phyloP scores from a whole-genome alignment of 2,888 invertebrate species.

The Ditula angustiorana region DNA sequence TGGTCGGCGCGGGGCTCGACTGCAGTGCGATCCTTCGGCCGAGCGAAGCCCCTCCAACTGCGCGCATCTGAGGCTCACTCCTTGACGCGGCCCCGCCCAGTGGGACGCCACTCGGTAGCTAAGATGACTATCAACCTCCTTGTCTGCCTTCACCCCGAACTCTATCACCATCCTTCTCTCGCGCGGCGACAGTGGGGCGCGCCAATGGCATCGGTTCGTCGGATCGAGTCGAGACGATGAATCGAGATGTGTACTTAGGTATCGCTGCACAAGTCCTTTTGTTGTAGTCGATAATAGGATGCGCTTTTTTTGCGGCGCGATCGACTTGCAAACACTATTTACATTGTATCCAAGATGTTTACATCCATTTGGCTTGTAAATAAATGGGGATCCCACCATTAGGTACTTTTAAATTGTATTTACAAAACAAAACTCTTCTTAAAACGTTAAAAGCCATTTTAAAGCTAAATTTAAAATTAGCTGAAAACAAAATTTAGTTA shows the following conservation, averaged over 20 bases:
- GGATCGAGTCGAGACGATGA: constrained; percentile 85
- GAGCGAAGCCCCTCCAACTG: constrained; percentile 86
- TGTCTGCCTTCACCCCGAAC: constrained; percentile 60
- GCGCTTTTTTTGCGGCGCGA: constrained; percentile 82
- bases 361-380: constrained; percentile 50
- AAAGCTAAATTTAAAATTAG: no score
- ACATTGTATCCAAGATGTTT: constrained; percentile 64
- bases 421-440: no score
- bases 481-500: no score
- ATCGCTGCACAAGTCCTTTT: constrained; percentile 85
- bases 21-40: constrained; percentile 86
- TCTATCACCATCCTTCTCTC: constrained; percentile 68
- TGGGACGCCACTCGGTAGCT: constrained; percentile 84
- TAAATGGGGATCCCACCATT: constrained; percentile 11
- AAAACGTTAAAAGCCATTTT: no score
- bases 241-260: constrained; percentile 86
- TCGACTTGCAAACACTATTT: constrained; percentile 62
- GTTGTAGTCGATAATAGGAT: constrained; percentile 85
- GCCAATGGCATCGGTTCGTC: constrained; percentile 84
- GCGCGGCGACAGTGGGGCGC: constrained; percentile 83
- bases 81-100: constrained; percentile 87
- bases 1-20: constrained; percentile 81
- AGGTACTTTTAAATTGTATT: no score
- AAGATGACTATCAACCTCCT: constrained; percentile 84
- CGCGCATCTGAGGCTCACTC: constrained; percentile 87